Evolutionary conservation across 1,140 invertebrate species (phyloP), one percentile per base, ranked within the genome.

Genomic region (Panulirus ornatus): DNA sequence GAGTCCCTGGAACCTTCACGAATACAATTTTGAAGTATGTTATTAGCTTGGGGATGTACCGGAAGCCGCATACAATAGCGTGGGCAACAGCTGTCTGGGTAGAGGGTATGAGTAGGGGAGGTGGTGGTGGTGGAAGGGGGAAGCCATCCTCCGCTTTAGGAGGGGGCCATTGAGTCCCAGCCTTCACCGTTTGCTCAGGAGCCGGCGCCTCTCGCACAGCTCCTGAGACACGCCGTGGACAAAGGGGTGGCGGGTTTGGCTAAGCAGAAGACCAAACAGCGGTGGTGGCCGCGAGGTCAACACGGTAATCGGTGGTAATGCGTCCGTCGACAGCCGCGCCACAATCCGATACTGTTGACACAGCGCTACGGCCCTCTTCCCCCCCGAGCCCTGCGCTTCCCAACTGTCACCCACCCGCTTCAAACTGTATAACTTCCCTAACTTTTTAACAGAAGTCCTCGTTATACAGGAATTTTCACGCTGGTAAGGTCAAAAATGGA

Each of bases 291-390:
- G 38, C 82, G 38, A n/a, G 82, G 82, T 84, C 82, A 84, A 71
- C 82, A 84, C 58, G 22, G 82, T 84, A 84, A 84, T 84, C 82
- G 82, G 63, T 34, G 63, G 82, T 84, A 84, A 84, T 84, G 82
- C 66, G 63, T 84, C 63, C 82, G 66, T 84, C 58, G 82, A 84
- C 66, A 71, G 66, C 58, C 78, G 14, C 78, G 47, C 47, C 78
- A 81, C 78, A 81, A 81, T 81, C 78, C 78, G 63, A 84, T 84
- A 84, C 63, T 84, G 63, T 70, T 81, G 78, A 81, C 78, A 30
- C 63, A 66, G n/a, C 14, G 27, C 58, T 54, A 19, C 42, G 30
- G 30, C 58, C 9, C 22, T 14, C 81, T 27, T n/a, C 63, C 27
- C 63, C 30, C 42, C 58, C 81, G 22, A 51, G 22, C 51, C 58